Evolutionary conservation across 1,140 invertebrate genomes (phyloP).

Genomic region (Marisa cornuarietis): DNA sequence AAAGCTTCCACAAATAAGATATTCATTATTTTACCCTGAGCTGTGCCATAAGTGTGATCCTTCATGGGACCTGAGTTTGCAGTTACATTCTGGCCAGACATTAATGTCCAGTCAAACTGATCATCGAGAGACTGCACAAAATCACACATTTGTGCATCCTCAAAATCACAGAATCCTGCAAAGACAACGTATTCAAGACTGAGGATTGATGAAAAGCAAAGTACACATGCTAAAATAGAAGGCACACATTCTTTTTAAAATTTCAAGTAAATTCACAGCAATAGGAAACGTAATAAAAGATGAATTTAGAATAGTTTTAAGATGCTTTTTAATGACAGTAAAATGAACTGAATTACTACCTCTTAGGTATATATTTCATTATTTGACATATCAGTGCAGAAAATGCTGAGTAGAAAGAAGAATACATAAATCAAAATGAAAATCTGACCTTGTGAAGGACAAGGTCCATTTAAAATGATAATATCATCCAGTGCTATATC

Average conservation of each 20-base stretch:
- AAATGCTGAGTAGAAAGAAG: too few species aligned
- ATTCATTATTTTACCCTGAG: neutral
- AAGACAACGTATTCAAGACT: too few species aligned
- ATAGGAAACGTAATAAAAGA: neutral
- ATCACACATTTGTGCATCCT: conserved; percentile 73
- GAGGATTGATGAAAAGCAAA: too few species aligned
- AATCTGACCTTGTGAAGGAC: conserved; percentile 38
- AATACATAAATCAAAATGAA: neutral
- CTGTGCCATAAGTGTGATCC: conserved; percentile 48
- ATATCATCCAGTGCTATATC: conserved; percentile 61
- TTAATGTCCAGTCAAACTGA: conserved; percentile 56
- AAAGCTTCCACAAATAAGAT: too few species aligned
- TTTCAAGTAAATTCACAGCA: neutral
- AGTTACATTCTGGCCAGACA: conserved; percentile 38
- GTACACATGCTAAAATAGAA: too few species aligned
- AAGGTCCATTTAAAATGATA: conserved; percentile 37
- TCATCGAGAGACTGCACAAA: conserved; percentile 77
- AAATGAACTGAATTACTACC: too few species aligned
- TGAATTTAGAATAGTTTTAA: neutral
- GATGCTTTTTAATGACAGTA: too few species aligned
- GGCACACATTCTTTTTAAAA: too few species aligned
- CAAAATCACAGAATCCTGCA: conserved; percentile 73
- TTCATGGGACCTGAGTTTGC: conserved; percentile 44
- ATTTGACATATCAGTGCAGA: too few species aligned
- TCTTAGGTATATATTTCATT: too few species aligned